A percentile compares a stretch with the other conserved stretches of the same genome.
phyloP scores from a whole-genome alignment of 1,140 invertebrate genomes.

The Ceratitis capitata region DNA sequence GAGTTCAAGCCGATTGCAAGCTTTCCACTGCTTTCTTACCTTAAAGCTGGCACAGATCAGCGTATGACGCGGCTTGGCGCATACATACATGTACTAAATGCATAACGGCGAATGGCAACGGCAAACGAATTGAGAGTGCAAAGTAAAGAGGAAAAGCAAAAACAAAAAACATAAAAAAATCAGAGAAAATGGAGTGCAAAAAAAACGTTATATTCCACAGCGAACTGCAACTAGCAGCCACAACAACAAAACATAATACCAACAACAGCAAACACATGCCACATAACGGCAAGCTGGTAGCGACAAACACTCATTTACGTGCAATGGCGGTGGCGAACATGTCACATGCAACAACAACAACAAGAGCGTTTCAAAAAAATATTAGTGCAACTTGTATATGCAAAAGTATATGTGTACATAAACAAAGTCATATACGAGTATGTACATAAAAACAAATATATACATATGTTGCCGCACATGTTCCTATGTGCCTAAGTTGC shows the following conservation, averaged over 20 bases:
- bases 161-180: neutral
- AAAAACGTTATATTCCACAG: neutral
- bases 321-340: neutral
- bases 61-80: neutral
- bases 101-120: neutral
- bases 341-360: neutral
- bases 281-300: neutral
- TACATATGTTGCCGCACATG: neutral
- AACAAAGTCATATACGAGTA: neutral
- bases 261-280: neutral
- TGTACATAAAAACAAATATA: neutral
- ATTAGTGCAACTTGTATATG: neutral
- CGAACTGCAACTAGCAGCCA: neutral
- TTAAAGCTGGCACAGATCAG: constrained; percentile 3
- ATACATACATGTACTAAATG: too few relatives aligned
- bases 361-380: neutral
- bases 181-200: neutral
- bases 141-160: neutral
- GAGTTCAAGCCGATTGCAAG: constrained; percentile 22
- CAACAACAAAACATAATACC: neutral
- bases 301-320: constrained; percentile 12
- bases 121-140: constrained; percentile 23
- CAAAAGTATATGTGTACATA: neutral
- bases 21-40: neutral
- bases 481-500: too few relatives aligned